Conservation (phyloP, 1,140 invertebrate species). For the Pectinophora gossypiella region DNA sequence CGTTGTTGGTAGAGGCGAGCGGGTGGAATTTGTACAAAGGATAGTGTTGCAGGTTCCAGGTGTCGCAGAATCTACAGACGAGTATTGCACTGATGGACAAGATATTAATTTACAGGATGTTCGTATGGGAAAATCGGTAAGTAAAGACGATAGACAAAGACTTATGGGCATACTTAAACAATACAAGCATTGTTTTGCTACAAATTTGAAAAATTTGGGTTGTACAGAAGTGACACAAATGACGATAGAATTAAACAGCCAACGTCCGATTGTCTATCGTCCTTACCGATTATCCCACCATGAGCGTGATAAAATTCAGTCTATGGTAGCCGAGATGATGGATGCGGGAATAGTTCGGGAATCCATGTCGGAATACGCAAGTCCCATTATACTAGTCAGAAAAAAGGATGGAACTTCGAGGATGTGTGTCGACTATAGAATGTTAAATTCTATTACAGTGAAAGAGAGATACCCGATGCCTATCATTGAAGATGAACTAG, state of each 20-base stretch:
- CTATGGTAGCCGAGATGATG: not conserved
- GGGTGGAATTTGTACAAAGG: not conserved
- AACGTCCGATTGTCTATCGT: not conserved
- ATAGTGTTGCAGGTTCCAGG: not conserved
- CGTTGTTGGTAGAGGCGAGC: not conserved
- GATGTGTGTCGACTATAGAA: conserved; percentile 3
- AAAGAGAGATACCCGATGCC: conserved; percentile 1
- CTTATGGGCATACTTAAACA: not conserved
- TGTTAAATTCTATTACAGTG: conserved; percentile 1
- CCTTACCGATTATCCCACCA: conserved; percentile 1
- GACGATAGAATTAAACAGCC: not conserved
- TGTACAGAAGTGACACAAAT: not conserved
- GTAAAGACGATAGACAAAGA: not conserved
- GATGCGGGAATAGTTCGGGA: not conserved
- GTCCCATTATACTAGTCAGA: not conserved
- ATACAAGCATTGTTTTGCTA: not conserved
- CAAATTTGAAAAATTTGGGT: not conserved
- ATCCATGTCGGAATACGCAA: conserved; percentile 1
- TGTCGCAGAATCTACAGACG: not conserved
- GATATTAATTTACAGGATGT: not conserved
- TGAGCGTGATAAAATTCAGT: not conserved
- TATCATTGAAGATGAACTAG: not conserved
- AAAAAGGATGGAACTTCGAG: not conserved
- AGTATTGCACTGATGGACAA: not conserved
- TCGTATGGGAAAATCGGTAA: not conserved